phyloP scores from a whole-genome alignment of 2,797 vertebrate species.

The Carapus acus region DNA sequence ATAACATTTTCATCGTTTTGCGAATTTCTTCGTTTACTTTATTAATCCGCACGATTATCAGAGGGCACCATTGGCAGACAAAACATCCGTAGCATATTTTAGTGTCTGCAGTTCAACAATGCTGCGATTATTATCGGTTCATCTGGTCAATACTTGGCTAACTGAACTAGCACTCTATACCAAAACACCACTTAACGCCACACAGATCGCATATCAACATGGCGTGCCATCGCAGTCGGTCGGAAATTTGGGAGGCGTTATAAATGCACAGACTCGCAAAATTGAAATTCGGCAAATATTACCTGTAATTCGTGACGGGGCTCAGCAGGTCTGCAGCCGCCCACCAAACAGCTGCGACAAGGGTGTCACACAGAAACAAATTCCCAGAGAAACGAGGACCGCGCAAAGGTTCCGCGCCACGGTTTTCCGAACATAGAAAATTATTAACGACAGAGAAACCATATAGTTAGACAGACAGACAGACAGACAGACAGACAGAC shows the following conservation, averaged over 20 bases:
- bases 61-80: no score
- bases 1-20: no score
- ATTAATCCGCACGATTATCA: no score
- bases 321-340: neutral
- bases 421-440: neutral
- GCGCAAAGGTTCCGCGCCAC: neutral
- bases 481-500: no score
- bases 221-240: neutral
- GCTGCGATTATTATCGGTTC: no score
- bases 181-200: neutral
- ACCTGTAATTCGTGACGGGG: no score
- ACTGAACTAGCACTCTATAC: neutral
- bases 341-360: constrained; percentile 16
- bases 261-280: neutral
- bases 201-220: neutral
- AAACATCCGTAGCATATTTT: no score
- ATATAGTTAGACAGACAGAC: no score
- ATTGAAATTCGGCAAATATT: neutral
- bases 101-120: no score
- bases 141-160: neutral
- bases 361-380: constrained; percentile 40
- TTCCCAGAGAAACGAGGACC: constrained; percentile 19
- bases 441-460: no score
- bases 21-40: no score
- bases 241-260: neutral